Conservation (phyloP, 2,797 vertebrate species). For the Trichosurus vulpecula region DNA sequence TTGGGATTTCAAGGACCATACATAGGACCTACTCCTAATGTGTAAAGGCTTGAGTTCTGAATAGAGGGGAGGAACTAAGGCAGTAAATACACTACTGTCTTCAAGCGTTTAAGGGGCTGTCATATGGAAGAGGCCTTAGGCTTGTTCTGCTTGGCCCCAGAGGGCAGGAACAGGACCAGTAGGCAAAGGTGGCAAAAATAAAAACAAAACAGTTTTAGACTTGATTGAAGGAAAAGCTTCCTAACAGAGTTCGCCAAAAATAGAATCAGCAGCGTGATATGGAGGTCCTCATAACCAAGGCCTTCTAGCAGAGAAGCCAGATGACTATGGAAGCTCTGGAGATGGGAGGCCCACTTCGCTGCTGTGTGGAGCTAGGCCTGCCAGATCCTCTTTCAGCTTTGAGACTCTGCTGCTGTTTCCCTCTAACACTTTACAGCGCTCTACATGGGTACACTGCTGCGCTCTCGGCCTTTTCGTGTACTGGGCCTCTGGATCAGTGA, state of each 20-base stretch:
- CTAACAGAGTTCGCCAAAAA: background rate
- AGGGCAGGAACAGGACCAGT: background rate
- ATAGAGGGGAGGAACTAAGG: background rate
- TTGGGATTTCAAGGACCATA: background rate
- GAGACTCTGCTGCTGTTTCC: background rate
- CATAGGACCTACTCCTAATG: background rate
- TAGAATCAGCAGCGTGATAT: background rate
- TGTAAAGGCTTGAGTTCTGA: background rate
- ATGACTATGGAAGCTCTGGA: background rate
- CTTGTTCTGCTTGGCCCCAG: background rate
- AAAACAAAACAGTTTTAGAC: background rate
- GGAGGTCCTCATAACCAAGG: background rate
- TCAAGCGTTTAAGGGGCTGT: background rate
- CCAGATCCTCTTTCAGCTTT: background rate
- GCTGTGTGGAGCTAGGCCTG: background rate
- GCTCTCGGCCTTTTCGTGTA: background rate
- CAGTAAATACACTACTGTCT: background rate
- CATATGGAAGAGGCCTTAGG: background rate
- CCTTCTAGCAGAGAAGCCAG: background rate
- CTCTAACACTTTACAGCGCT: background rate
- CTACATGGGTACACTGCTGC: background rate
- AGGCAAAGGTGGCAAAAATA: background rate
- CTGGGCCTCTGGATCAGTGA: background rate
- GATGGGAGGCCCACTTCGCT: background rate
- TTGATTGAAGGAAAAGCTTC: background rate